Base-by-base conservation (phyloP, 2,797 vertebrate species). In the Garrulus glandarius region DNA sequence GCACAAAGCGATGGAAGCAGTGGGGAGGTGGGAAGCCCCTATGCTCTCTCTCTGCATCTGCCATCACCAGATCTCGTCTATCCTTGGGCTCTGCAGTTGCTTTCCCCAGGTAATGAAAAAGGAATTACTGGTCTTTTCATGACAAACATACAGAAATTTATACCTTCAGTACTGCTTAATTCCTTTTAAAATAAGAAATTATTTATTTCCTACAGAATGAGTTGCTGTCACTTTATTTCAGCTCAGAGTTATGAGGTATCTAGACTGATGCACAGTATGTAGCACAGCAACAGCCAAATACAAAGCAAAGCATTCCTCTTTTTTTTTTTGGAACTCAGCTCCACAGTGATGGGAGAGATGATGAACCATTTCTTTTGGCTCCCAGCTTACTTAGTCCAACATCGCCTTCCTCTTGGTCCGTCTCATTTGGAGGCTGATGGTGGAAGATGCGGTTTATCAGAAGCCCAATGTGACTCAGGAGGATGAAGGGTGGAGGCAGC, bases 401-500 rank as follows among this genome's bases (percentile, higher is more conserved):
- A 24, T 98, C 98, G 0, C 97, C 97, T 89, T 98, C 98, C 69
- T 99, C 99, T 84, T 94, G 98, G 94, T 98, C 98, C 64, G 96
- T 37, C 10, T 97, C 97, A 46, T 97, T 96, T 41, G 84, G 97
- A 10, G 92, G 93, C 37, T 65, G 96, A 24, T 81, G 98, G 74
- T 94, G 98, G 94, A 98, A 99, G 70, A 99, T 71, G 47, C 94
- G 72, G 56, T 97, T 98, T 82, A 99, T 89, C 55, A 98, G 97
- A 36, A 99, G 96, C 55, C 97, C 95, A 24, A 98, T 17, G 64
- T 99, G 99, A 88, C 98, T 99, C 75, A 99, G 95, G 37, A 99
- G 91, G 92, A 99, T 99, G 43, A 99, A 98, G 4, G 99, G 99
- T 0, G 99, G 99, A 3, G 99, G 99, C 46, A 99, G 97, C 99